These are phyloP conservation scores for Labia minor DNA, from an alignment of 2,888 invertebrate species.

Conservation along the genomic window DNA sequence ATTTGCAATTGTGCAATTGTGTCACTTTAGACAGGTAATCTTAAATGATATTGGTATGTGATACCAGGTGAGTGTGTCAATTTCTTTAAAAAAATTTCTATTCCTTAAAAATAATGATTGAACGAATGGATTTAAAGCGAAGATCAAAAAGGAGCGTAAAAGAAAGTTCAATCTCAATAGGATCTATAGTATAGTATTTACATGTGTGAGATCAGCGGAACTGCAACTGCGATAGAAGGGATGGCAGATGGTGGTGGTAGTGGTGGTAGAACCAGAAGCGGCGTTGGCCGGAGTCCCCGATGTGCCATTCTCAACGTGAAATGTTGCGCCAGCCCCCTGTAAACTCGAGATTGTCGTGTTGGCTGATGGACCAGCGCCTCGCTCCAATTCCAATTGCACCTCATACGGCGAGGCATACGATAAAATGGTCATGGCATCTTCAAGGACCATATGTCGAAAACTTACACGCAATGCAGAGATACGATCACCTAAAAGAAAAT, in stretches of 20 bases:
- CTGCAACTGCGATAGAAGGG: slow-evolving; percentile 70
- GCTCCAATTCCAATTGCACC: slow-evolving; percentile 64
- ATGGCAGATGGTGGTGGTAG: slow-evolving; percentile 52
- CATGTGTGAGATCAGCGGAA: slow-evolving; percentile 60
- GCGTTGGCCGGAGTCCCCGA: slow-evolving; percentile 20
- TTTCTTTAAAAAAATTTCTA: no score
- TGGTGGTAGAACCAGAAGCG: slow-evolving; percentile 33
- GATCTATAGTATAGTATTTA: no score
- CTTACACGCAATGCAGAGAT: slow-evolving; percentile 78
- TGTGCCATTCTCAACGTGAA: slow-evolving; percentile 25
- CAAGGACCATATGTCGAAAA: slow-evolving; percentile 78
- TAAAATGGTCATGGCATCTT: slow-evolving; percentile 79
- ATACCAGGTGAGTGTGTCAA: no score
- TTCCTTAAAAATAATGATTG: no score
- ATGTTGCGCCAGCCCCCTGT: slow-evolving; percentile 17
- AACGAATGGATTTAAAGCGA: no score
- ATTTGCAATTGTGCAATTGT: no score
- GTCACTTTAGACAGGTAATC: no score
- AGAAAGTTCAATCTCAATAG: no score
- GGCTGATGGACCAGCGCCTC: slow-evolving; percentile 27
- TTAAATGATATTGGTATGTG: no score
- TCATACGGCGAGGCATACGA: slow-evolving; percentile 88
- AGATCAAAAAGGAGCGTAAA: no score
- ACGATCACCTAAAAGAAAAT: slow-evolving; percentile 69
- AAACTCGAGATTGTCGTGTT: slow-evolving; percentile 22